Percentiles rank a stretch among this genome's conserved stretches.
phyloP scores from a whole-genome alignment of 2,888 invertebrate species.

The Rotaria sp. region DNA sequence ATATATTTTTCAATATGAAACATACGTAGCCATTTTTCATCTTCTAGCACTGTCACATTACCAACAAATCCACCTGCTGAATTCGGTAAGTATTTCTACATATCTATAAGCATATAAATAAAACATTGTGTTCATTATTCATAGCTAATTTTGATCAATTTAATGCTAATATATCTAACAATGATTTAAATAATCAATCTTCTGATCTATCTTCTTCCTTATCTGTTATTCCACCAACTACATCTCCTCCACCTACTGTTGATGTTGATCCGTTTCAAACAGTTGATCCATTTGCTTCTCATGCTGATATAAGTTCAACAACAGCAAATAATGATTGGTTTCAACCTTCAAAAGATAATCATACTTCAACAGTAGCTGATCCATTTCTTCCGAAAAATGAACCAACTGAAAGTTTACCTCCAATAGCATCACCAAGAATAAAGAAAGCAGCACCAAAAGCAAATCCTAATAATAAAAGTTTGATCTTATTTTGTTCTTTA shows the following conservation, averaged over 20 bases:
- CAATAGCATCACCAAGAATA: not conserved
- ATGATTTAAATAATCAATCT: not conserved
- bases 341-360: not conserved
- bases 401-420: not conserved
- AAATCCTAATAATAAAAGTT: not conserved
- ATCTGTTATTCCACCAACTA: not conserved
- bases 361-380: not conserved
- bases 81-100: not conserved
- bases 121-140: not conserved
- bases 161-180: not conserved
- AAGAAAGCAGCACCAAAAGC: constrained; percentile 23
- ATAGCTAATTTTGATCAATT: constrained; percentile 17
- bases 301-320: not conserved
- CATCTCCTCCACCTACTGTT: not conserved
- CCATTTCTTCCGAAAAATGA: not conserved
- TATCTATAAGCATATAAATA: too few species aligned
- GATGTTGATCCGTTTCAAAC: constrained; percentile 24
- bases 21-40: not conserved
- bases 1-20: not conserved
- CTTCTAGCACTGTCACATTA: not conserved
- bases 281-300: constrained; percentile 11
- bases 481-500: not conserved
- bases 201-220: not conserved
- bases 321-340: not conserved
- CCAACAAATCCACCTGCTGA: not conserved